phyloP scores from a whole-genome alignment of 35 echinoderm and acorn worm species.

The Nesometra sesokonis region DNA sequence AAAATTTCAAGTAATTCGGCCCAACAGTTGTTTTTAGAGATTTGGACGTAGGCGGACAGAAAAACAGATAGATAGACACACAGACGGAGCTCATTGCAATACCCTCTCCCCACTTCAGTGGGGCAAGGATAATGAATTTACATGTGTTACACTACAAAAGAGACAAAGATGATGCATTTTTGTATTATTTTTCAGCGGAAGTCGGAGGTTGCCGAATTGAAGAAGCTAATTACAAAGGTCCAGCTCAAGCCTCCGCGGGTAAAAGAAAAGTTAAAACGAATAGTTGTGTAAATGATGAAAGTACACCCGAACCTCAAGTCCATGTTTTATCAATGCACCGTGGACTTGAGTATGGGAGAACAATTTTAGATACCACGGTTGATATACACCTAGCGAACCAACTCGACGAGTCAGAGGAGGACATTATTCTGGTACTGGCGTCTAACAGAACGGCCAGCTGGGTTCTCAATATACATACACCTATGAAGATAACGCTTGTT shows the following conservation, averaged over 20 bases:
- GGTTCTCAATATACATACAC: background rate
- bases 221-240: background rate
- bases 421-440: background rate
- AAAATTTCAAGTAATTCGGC: too few relatives aligned
- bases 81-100: too few relatives aligned
- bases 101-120: too few relatives aligned
- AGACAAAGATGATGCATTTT: too few relatives aligned
- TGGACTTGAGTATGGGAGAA: background rate
- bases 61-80: too few relatives aligned
- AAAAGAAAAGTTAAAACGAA: background rate
- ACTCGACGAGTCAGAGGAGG: background rate
- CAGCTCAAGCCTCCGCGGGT: background rate
- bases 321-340: background rate
- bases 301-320: background rate
- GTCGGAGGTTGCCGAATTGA: background rate
- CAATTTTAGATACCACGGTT: background rate
- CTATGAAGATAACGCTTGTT: background rate
- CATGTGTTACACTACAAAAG: too few relatives aligned
- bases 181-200: background rate
- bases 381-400: background rate
- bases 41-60: too few relatives aligned
- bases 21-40: too few relatives aligned
- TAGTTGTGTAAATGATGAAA: background rate
- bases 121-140: too few relatives aligned
- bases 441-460: background rate